Conservation (phyloP, 2,113 vertebrate genomes). For the Empidonax traillii region DNA sequence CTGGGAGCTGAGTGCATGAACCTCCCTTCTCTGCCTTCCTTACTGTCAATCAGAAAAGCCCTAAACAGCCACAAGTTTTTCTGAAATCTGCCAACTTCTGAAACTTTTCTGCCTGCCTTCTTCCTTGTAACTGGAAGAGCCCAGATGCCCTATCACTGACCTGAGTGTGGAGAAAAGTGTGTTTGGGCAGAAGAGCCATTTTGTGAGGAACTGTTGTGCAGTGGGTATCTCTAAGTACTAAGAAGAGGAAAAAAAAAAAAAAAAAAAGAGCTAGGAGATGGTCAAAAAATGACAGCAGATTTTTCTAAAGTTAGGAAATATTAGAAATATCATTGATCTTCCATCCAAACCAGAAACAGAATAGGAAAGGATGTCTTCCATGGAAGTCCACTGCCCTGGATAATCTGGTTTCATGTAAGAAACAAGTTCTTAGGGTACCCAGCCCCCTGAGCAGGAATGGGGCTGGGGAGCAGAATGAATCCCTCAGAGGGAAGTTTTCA, state of each 20-base stretch:
- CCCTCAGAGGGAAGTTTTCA: neutral
- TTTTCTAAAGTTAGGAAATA: neutral
- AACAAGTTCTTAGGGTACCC: neutral
- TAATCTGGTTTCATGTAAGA: neutral
- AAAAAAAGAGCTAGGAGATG: neutral
- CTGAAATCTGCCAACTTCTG: neutral
- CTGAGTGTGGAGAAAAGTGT: neutral
- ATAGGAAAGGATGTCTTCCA: neutral
- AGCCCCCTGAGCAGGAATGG: neutral
- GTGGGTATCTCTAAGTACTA: too few species aligned
- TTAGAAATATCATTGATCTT: neutral
- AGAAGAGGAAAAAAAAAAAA: neutral
- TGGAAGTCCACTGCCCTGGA: neutral
- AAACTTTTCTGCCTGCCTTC: neutral
- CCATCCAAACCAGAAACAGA: neutral
- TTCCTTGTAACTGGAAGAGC: neutral
- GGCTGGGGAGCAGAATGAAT: neutral
- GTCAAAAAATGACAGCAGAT: neutral
- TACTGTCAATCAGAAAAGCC: neutral
- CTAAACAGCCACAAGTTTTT: neutral
- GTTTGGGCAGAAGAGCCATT: neutral
- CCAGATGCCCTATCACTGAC: neutral
- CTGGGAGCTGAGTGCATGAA: neutral
- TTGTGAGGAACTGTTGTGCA: neutral
- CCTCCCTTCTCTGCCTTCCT: neutral